phyloP scores from a whole-genome alignment of 2,797 vertebrate genomes.

The Hypotaenidia okinawae region DNA sequence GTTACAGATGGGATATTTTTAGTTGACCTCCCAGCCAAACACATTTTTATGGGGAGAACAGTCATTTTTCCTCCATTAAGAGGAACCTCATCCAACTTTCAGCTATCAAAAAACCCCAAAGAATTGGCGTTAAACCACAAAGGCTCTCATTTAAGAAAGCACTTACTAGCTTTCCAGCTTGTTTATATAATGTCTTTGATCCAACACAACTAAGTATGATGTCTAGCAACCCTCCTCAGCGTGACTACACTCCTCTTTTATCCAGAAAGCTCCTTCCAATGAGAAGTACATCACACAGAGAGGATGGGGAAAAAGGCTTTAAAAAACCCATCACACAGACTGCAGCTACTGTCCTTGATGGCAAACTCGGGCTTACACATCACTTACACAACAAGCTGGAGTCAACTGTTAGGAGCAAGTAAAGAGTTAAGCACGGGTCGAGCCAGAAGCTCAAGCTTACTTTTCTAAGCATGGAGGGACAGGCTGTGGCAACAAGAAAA shows the following conservation, averaged over 20 bases:
- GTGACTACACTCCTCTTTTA: slow-evolving; percentile 27
- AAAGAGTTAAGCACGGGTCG: background rate
- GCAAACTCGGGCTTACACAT: background rate
- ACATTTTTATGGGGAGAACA: background rate
- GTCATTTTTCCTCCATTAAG: background rate
- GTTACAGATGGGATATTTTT: background rate
- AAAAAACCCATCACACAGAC: background rate
- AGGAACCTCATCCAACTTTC: background rate
- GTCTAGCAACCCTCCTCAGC: background rate
- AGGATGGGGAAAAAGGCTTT: no score
- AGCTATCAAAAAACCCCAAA: background rate
- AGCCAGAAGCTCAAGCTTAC: background rate
- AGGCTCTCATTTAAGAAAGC: background rate
- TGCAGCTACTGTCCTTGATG: background rate
- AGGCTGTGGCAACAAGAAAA: background rate
- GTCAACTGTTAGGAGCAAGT: background rate
- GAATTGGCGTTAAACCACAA: background rate
- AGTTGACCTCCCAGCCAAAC: background rate
- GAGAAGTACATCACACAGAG: background rate
- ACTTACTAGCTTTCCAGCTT: background rate
- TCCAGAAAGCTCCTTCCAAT: background rate
- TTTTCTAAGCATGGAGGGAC: background rate
- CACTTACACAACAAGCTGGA: background rate
- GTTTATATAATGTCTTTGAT: background rate
- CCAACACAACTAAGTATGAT: background rate